Evolutionary conservation across 2,888 invertebrate genomes (phyloP).

Genomic region (Salticus scenicus): DNA sequence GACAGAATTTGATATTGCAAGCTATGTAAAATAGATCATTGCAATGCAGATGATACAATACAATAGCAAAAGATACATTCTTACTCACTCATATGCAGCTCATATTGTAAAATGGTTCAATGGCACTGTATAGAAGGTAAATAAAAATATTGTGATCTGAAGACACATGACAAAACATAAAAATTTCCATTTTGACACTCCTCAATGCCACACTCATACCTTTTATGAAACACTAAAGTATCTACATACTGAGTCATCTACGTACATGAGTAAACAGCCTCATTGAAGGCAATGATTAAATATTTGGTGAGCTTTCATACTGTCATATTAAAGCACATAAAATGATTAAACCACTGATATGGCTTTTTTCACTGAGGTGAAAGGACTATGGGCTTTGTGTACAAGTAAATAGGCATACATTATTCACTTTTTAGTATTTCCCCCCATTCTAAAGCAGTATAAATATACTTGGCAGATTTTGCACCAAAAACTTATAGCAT

Average conservation of each 20-base stretch:
- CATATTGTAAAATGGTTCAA: conserved; percentile 59
- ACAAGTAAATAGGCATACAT: conserved; percentile 64
- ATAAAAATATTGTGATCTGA: conserved; percentile 65
- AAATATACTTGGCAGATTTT: conserved; percentile 58
- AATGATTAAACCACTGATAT: conserved; percentile 69
- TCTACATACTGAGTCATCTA: conserved; percentile 66
- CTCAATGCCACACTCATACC: conserved; percentile 63
- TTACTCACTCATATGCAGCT: conserved; percentile 44
- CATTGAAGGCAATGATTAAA: conserved; percentile 57
- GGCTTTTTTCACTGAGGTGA: conserved; percentile 66
- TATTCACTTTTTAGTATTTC: conserved; percentile 26
- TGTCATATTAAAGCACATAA: conserved; percentile 60
- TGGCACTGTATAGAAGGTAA: conserved; percentile 67
- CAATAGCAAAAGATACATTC: conserved; percentile 40
- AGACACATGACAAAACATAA: conserved; percentile 51
- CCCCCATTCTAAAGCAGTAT: conserved; percentile 51
- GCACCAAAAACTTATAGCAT: conserved; percentile 41
- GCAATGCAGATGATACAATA: conserved; percentile 19
- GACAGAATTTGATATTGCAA: conserved; percentile 47
- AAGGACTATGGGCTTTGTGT: conserved; percentile 69
- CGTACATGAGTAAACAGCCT: conserved; percentile 58
- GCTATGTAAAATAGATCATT: conserved; percentile 46
- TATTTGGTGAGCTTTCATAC: conserved; percentile 62
- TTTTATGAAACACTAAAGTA: conserved; percentile 59
- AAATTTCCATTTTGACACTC: conserved; percentile 54